Percentiles rank a stretch among this genome's conserved stretches.
These are phyloP conservation scores for Cotesia typhae DNA, from an alignment of 1,140 invertebrate species.

Conservation along the genomic window DNA sequence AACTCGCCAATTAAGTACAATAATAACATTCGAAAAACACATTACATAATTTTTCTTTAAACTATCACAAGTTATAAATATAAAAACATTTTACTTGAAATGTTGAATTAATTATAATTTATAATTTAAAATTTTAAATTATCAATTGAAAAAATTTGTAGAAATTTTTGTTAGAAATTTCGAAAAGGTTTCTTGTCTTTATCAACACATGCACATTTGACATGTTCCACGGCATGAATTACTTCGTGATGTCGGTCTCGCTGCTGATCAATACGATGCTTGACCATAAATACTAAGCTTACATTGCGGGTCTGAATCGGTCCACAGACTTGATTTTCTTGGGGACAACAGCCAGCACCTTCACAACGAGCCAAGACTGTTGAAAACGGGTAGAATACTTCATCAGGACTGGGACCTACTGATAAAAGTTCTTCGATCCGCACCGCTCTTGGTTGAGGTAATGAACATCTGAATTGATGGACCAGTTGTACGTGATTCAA, in stretches of 20 bases:
- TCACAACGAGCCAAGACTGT: constrained; percentile 59
- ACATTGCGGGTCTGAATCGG: constrained; percentile 55
- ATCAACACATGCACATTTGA: constrained; percentile 52
- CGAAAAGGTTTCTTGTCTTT: constrained; percentile 10
- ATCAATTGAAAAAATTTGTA: neutral
- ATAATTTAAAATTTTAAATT: neutral
- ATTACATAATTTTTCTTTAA: neutral
- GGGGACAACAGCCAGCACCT: constrained; percentile 58
- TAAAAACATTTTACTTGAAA: constrained; percentile 18
- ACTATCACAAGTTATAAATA: constrained; percentile 17
- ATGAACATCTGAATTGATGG: constrained; percentile 54
- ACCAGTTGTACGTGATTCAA: constrained; percentile 58
- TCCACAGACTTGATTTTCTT: constrained; percentile 52
- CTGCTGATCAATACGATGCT: constrained; percentile 55
- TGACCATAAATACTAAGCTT: constrained; percentile 59
- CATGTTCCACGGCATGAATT: constrained; percentile 55
- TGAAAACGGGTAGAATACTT: constrained; percentile 57
- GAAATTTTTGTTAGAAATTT: neutral
- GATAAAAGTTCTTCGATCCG: constrained; percentile 53
- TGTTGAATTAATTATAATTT: neutral
- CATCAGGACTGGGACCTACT: constrained; percentile 54
- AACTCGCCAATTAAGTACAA: constrained; percentile 43
- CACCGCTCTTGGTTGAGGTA: constrained; percentile 57
- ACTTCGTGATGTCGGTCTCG: constrained; percentile 58
- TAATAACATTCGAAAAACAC: no score